These are phyloP conservation scores for Nanorana parkeri DNA, from an alignment of 2,113 vertebrate genomes.

Conservation along the genomic window DNA sequence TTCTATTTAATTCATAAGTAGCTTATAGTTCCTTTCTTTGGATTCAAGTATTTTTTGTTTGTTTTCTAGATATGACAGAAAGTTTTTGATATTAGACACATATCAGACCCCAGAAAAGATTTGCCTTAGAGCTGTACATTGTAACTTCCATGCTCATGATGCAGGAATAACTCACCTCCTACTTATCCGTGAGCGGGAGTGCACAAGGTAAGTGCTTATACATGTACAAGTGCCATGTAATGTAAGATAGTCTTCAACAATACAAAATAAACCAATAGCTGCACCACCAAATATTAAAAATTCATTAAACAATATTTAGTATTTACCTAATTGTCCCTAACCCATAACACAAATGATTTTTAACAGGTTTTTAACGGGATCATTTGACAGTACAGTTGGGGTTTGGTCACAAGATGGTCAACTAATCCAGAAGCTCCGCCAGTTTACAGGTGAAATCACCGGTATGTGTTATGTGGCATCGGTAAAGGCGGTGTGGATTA, in stretches of 20 bases:
- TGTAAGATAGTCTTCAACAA: background rate
- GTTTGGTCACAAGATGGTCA: constrained; percentile 66
- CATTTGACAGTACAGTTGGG: constrained; percentile 62
- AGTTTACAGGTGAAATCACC: constrained; percentile 57
- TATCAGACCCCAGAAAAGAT: constrained; percentile 58
- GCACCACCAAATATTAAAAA: too few relatives aligned
- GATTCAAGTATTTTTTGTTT: background rate
- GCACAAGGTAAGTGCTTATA: constrained; percentile 58
- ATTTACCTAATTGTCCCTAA: background rate
- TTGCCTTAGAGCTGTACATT: constrained; percentile 54
- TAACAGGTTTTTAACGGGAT: constrained; percentile 61
- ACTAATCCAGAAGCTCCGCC: constrained; percentile 59
- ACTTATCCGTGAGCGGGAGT: constrained; percentile 60
- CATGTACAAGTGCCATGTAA: background rate
- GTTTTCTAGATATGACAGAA: constrained; percentile 60
- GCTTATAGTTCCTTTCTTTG: too few relatives aligned
- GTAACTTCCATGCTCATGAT: constrained; percentile 56
- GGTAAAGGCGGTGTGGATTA: constrained; percentile 58
- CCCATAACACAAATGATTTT: background rate
- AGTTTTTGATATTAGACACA: constrained; percentile 61
- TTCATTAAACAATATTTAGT: background rate
- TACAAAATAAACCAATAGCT: background rate
- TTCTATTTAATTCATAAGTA: too few relatives aligned
- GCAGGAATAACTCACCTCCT: constrained; percentile 62
- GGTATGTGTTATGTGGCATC: constrained; percentile 61